Percentiles rank a stretch among this genome's conserved stretches.
phyloP scores from a whole-genome alignment of 2,113 vertebrate species.

The Engraulis encrasicolus region DNA sequence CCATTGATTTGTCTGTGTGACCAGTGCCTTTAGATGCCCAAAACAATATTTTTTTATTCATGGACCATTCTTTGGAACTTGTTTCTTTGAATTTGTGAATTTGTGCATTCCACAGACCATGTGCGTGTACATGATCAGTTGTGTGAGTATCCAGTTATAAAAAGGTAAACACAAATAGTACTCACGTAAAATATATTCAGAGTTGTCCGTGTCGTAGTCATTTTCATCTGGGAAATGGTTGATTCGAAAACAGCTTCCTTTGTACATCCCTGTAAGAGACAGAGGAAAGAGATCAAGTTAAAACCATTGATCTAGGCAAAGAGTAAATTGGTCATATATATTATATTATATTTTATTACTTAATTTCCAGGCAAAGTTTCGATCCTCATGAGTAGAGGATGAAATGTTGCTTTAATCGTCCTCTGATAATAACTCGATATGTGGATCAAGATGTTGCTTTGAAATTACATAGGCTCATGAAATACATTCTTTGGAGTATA shows the following conservation, averaged over 20 bases:
- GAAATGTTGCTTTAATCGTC: too few species aligned
- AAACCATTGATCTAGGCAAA: background rate
- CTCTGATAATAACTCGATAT: too few species aligned
- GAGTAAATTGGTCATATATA: too few species aligned
- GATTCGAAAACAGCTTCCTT: conserved; percentile 95
- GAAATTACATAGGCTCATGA: too few species aligned
- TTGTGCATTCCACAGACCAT: background rate
- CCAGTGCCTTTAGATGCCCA: background rate
- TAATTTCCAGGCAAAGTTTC: too few species aligned
- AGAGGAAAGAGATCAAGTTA: background rate
- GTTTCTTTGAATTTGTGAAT: background rate
- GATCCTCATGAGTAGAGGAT: too few species aligned
- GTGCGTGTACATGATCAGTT: background rate
- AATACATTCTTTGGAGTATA: too few species aligned
- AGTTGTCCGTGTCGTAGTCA: conserved; percentile 95
- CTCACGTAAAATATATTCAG: conserved; percentile 97
- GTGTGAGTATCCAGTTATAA: background rate
- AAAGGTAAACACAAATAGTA: conserved; percentile 41
- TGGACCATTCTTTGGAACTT: background rate
- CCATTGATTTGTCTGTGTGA: too few species aligned
- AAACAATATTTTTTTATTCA: background rate
- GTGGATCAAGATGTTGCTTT: too few species aligned
- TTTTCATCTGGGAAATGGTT: conserved; percentile 98
- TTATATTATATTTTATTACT: too few species aligned
- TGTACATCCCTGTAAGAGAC: conserved; percentile 84